Percentiles rank a stretch among this genome's conserved stretches.
These are phyloP conservation scores for Amblyornis subalaris DNA, from an alignment of 2,113 vertebrate genomes.

Conservation along the genomic window DNA sequence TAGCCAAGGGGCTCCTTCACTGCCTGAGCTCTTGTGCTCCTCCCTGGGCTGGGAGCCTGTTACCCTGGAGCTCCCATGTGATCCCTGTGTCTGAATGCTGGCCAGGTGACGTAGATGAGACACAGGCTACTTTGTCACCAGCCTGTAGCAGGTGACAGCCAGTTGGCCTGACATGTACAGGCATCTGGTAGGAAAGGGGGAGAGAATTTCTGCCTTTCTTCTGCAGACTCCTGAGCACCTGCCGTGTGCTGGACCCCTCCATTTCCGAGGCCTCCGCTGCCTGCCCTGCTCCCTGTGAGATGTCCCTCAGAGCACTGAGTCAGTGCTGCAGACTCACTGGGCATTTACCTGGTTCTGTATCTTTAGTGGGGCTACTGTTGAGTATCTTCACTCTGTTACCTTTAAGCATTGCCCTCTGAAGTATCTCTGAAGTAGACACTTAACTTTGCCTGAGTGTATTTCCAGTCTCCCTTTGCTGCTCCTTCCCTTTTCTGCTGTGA, in stretches of 20 bases:
- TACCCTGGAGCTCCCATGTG: accelerated
- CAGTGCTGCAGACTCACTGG: background rate
- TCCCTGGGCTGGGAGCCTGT: background rate
- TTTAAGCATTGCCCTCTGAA: background rate
- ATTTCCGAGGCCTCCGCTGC: background rate
- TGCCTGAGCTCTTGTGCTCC: background rate
- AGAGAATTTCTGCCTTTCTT: background rate
- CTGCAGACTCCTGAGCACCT: background rate
- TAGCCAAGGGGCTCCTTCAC: background rate
- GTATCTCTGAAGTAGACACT: background rate
- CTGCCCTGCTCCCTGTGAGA: background rate
- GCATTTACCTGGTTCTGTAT: background rate
- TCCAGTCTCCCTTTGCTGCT: background rate
- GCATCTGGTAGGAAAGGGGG: background rate
- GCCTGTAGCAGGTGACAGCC: background rate
- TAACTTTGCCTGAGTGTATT: background rate
- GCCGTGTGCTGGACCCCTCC: accelerated
- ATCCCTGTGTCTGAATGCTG: accelerated
- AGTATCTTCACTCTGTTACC: background rate
- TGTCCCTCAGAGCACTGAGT: background rate
- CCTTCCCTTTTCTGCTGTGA: background rate
- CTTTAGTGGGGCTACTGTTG: background rate
- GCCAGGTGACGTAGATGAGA: background rate
- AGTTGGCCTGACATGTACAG: background rate
- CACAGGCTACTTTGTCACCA: background rate